Conservation (phyloP, 2,888 invertebrate species). For the Copidosoma aretas region DNA sequence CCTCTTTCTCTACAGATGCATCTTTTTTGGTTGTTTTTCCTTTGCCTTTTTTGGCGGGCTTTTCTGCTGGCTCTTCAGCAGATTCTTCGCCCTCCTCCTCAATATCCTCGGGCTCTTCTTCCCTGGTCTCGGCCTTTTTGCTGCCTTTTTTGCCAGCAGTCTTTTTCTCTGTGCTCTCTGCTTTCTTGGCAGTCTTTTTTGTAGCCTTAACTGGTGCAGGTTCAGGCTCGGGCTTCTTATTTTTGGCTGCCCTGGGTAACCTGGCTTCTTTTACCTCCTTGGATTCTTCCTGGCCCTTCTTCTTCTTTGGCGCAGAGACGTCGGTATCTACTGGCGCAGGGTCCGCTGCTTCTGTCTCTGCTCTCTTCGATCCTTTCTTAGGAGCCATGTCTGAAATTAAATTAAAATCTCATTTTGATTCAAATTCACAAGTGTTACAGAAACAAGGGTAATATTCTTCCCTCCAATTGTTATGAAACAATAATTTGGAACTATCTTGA, state of each 20-base stretch:
- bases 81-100: conserved; percentile 15
- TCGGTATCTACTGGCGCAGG: conserved; percentile 36
- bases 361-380: conserved; percentile 33
- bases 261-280: conserved; percentile 29
- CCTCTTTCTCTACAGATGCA: conserved; percentile 25
- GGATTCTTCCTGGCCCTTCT: conserved; percentile 33
- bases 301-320: conserved; percentile 41
- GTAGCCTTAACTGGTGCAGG: conserved; percentile 27
- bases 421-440: too few species aligned
- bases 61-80: conserved; percentile 28
- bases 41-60: conserved; percentile 28
- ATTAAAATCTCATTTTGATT: too few species aligned
- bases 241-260: conserved; percentile 41
- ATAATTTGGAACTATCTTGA: too few species aligned
- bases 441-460: too few species aligned
- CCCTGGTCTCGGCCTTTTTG: conserved; percentile 30
- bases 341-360: conserved; percentile 33
- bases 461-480: too few species aligned
- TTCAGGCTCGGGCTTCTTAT: conserved; percentile 35
- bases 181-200: conserved; percentile 20
- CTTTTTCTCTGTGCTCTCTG: conserved; percentile 33
- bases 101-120: conserved; percentile 1
- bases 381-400: too few species aligned
- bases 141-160: conserved; percentile 19
- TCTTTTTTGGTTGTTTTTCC: conserved; percentile 27